Evolutionary conservation across 2,888 invertebrate species (phyloP), one percentile per base, ranked within the genome.

Genomic region (Calameuta filiformis): DNA sequence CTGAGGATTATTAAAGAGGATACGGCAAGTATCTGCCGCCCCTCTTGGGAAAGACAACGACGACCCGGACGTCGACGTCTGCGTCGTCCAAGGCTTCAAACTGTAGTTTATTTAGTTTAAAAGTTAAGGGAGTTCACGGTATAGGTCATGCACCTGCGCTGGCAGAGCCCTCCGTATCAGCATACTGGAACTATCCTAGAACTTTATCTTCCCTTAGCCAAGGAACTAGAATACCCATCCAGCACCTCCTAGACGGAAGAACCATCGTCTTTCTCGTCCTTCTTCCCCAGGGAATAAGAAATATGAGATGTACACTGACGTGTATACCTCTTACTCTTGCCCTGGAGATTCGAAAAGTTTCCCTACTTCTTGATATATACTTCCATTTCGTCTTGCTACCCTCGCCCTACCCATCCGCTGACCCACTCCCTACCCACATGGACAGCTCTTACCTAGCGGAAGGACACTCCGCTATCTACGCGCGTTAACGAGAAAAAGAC

Each of bases 261-360:
- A 56, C 56, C 56, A 56, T 56, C 56, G 76, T 30, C 37, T 78
- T 80, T 75, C 77, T 77, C 75, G 76, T 34, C 40, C 75, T 73
- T 75, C 74, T 80, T 75, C 85, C 75, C 82, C 68, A 76, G 87
- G 86, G 88, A 87, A 87, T 87, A 88, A 86, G 86, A 87, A 87
- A 88, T 88, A 83, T 83, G 78, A 82, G 82, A 80, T 75, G 81
- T 83, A 83, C 35, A 30, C 83, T 80, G 79, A 84, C 83, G 84
- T 83, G 84, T 84, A 56, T 56, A 82, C 83, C 81, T 79, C 82
- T 83, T 83, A 81, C 77, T 79, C 37, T 81, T 82, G 79, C 85
- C 85, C 83, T 81, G 77, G 82, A 86, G 85, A 87, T 87, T 87
- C 83, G 83, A 79, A 86, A 89, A 90, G 85, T 89, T 89, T 88